Evolutionary conservation across 2,888 invertebrate genomes (phyloP).

Genomic region (Oxystoma pomonae): DNA sequence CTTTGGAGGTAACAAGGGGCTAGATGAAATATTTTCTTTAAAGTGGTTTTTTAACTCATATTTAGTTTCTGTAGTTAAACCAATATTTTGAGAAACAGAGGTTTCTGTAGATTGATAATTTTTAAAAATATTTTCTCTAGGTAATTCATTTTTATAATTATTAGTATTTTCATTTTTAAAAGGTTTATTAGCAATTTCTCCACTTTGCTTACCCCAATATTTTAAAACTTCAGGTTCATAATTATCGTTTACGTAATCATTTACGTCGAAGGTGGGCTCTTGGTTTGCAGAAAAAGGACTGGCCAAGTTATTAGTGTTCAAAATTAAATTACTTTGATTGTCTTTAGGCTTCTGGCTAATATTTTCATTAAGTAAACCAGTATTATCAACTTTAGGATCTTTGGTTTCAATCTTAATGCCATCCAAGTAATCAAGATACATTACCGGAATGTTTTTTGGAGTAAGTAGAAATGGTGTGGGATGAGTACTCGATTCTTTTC

Average conservation of each 20-base stretch:
- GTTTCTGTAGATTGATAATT: not conserved
- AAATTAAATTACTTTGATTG: not conserved
- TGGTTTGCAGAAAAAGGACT: not conserved
- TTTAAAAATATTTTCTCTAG: not conserved
- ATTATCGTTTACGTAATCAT: slow-evolving; percentile 43
- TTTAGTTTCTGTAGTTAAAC: not conserved
- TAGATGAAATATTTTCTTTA: not conserved
- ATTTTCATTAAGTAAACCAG: slow-evolving; percentile 12
- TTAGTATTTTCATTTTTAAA: not conserved
- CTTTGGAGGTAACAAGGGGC: not conserved
- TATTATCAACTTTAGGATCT: slow-evolving; percentile 8
- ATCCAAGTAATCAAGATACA: not conserved
- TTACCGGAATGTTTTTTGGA: not conserved
- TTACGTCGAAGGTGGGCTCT: slow-evolving; percentile 10
- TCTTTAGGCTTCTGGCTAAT: slow-evolving; percentile 15
- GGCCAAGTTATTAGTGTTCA: not conserved
- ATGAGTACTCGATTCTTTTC: not conserved
- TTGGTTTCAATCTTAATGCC: not conserved
- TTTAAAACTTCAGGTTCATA: slow-evolving; percentile 33
- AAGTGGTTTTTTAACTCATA: not conserved
- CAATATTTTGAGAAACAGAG: not conserved
- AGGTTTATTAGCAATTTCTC: not conserved
- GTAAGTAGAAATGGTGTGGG: not conserved
- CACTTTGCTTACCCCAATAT: not conserved
- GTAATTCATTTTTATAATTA: not conserved